These are phyloP conservation scores for Stomorhina lunata DNA, from an alignment of 2,888 invertebrate genomes.

Conservation along the genomic window DNA sequence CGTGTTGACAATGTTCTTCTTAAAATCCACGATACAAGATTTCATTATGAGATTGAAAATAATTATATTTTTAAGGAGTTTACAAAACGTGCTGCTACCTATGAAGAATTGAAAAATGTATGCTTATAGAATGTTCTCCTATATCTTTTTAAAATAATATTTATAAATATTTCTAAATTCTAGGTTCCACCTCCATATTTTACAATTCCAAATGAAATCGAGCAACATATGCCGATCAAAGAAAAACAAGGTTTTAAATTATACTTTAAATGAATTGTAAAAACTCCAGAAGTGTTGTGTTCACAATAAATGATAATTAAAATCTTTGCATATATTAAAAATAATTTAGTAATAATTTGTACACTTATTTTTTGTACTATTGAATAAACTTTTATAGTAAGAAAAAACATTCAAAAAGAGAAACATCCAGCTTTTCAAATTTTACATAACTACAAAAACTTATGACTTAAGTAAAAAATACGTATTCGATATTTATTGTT, in stretches of 20 bases:
- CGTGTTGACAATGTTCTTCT: constrained; percentile 96
- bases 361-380: too few species aligned
- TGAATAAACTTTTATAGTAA: too few species aligned
- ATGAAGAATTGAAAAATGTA: constrained; percentile 84
- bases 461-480: too few species aligned
- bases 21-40: constrained; percentile 92
- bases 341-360: too few species aligned
- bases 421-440: too few species aligned
- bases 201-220: constrained; percentile 85
- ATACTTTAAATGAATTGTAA: constrained; percentile 71
- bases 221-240: constrained; percentile 84
- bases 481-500: too few species aligned
- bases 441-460: too few species aligned
- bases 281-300: not conserved
- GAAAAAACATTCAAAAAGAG: too few species aligned
- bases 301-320: not conserved
- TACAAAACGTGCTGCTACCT: constrained; percentile 88
- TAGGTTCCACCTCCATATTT: constrained; percentile 83
- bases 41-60: constrained; percentile 88
- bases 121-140: constrained; percentile 60
- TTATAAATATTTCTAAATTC: constrained; percentile 56
- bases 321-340: too few species aligned
- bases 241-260: constrained; percentile 80
- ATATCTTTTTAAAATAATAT: not conserved
- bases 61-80: constrained; percentile 91